Percentiles rank a stretch among this genome's conserved stretches.
phyloP scores from a whole-genome alignment of 2,888 invertebrate species.

The Poecilobothrus nobilitatus region DNA sequence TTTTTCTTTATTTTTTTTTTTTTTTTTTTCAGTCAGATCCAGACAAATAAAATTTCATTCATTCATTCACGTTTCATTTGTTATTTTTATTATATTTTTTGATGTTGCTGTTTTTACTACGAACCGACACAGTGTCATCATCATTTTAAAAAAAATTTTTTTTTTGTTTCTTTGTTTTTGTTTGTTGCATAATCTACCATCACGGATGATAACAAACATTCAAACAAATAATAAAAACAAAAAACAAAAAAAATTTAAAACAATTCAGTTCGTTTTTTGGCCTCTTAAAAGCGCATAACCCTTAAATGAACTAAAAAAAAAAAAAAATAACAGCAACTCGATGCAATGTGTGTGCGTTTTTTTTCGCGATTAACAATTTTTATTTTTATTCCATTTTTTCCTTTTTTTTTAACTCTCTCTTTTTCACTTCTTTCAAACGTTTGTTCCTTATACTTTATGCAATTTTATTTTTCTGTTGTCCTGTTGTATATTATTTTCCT shows the following conservation, averaged over 20 bases:
- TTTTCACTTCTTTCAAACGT: too few relatives aligned
- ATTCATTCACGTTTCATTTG: neutral
- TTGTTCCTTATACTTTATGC: too few relatives aligned
- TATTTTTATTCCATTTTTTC: constrained; percentile 18
- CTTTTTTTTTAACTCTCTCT: constrained; percentile 21
- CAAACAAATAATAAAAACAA: too few relatives aligned
- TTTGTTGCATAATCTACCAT: neutral
- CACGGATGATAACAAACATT: neutral
- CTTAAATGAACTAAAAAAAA: neutral
- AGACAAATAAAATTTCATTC: neutral
- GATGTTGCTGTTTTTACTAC: neutral
- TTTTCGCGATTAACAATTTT: constrained; percentile 4
- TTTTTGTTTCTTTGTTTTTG: too few relatives aligned
- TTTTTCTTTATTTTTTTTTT: too few relatives aligned
- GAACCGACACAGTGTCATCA: neutral
- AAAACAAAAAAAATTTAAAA: neutral
- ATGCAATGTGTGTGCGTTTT: neutral
- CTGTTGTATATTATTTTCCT: too few relatives aligned
- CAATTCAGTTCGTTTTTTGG: neutral
- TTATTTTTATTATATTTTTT: neutral
- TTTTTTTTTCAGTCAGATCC: neutral
- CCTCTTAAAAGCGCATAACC: neutral
- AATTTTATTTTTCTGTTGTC: too few relatives aligned
- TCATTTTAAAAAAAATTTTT: neutral
- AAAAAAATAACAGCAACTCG: neutral